Base-by-base conservation (phyloP, 1,140 invertebrate species). In the Tetramorium simillimum region DNA sequence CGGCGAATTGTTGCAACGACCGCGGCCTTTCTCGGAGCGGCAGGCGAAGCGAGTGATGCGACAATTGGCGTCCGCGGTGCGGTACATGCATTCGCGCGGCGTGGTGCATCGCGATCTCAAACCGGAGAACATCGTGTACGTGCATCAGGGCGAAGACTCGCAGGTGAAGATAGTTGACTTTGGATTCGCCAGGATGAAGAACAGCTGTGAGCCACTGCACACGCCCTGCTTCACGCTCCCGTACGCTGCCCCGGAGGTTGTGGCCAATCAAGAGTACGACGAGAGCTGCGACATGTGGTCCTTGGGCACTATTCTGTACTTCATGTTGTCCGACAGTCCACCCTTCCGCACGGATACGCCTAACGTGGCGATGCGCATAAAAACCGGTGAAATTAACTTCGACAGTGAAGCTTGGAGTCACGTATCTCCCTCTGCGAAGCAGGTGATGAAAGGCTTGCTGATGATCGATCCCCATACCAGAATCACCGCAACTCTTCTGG, bases 281-380 rank as follows among this genome's bases (percentile, higher is more conserved):
- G 97, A 99, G 93, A 97, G 97, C 90, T 99, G 98, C 96, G 98
- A 99, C 95, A 94, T 99, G 40, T 99, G 98, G 98, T 98, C 98
- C 94, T 95, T 99, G 0, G 98, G 98, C 0, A 98, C 98, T 5
- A 98, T 99, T 89, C 94, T 99, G 96, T 99, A 98, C 93, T 98
- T 97, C 9, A 98, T 99, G 97, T 93, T 99, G 10, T 97, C 97
- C 89, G 98, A 98, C 0, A 96, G 97, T 88, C 97, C 97, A 1
- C 69, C 98, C 3, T 99, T 99, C 94, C 97, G 97, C 87, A 95
- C 96, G 0, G 93, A 96, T 60, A 97, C 97, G 9, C 95, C 96
- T 69, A 97, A 98, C 73, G 97, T 98, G 28, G 98, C 98, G 96
- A 96, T 97, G 72, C 95, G 97, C 86, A 99, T 99, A 72, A 97